phyloP scores from a whole-genome alignment of 2,888 invertebrate genomes.

The Limenitis camilla region DNA sequence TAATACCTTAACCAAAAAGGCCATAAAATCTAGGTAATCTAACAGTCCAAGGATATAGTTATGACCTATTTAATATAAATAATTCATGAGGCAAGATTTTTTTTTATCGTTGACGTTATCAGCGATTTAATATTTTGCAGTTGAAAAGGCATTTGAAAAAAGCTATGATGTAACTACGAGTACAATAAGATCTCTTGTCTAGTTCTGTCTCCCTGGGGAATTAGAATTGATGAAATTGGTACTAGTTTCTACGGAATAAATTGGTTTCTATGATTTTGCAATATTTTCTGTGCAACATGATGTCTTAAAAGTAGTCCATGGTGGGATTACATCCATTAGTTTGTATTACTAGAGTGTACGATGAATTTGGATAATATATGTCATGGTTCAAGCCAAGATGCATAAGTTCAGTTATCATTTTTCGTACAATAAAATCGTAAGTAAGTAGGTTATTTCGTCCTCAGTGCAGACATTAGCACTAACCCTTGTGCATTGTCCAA shows the following conservation, averaged over 20 bases:
- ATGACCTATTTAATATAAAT: neutral
- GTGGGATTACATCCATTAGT: neutral
- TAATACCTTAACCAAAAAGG: no score
- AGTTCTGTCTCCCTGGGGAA: neutral
- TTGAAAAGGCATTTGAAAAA: conserved; percentile 7
- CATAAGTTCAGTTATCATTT: neutral
- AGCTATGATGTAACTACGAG: neutral
- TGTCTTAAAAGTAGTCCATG: neutral
- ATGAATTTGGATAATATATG: neutral
- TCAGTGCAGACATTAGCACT: conserved; percentile 2
- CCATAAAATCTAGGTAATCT: neutral
- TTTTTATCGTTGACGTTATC: no score
- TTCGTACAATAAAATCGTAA: neutral
- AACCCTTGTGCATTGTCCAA: conserved; percentile 19
- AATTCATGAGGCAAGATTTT: neutral
- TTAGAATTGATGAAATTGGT: conserved; percentile 13
- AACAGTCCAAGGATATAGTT: conserved; percentile 1
- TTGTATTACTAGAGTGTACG: neutral
- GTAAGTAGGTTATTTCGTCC: conserved; percentile 1
- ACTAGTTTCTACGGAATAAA: conserved; percentile 9
- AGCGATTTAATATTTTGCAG: conserved; percentile 6
- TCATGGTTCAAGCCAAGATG: neutral
- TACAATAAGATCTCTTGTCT: conserved; percentile 7
- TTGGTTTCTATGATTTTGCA: conserved; percentile 8
- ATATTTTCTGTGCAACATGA: conserved; percentile 1